Conservation (phyloP, 2,113 vertebrate genomes). For the Rallus limicola region DNA sequence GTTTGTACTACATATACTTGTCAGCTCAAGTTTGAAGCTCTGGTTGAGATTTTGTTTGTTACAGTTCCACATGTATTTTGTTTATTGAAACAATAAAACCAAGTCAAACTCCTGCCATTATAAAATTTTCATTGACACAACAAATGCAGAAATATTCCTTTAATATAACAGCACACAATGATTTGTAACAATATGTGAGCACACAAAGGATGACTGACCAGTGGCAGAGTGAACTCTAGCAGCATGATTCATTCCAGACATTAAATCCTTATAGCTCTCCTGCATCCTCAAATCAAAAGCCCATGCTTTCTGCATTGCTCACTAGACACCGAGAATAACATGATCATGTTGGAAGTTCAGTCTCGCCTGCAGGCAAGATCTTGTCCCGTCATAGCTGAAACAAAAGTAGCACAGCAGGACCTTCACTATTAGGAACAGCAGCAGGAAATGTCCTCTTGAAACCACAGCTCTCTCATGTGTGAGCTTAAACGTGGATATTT, state of each 20-base stretch:
- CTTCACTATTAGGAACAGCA: neutral
- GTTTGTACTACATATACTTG: neutral
- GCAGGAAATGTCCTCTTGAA: neutral
- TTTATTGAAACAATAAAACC: neutral
- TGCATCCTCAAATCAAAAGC: slow-evolving; percentile 19
- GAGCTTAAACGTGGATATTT: neutral
- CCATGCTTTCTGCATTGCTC: slow-evolving; percentile 31
- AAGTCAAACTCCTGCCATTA: neutral
- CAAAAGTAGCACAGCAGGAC: slow-evolving; percentile 38
- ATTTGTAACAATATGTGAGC: neutral
- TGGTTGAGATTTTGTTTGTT: neutral
- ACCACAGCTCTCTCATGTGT: neutral
- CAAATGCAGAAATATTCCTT: neutral
- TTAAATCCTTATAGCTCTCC: neutral
- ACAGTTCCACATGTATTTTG: neutral
- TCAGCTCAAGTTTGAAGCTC: neutral
- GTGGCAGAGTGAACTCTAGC: neutral
- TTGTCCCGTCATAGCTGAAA: neutral
- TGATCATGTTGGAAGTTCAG: slow-evolving; percentile 44
- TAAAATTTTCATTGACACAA: neutral
- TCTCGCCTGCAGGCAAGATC: slow-evolving; percentile 38
- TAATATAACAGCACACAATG: neutral
- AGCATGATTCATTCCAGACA: slow-evolving; percentile 12
- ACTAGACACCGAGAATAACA: slow-evolving; percentile 29
- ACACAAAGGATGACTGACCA: neutral